Percentiles rank a stretch among this genome's conserved stretches.
Conservation (phyloP, 2,797 vertebrate genomes). For the Labroides dimidiatus region DNA sequence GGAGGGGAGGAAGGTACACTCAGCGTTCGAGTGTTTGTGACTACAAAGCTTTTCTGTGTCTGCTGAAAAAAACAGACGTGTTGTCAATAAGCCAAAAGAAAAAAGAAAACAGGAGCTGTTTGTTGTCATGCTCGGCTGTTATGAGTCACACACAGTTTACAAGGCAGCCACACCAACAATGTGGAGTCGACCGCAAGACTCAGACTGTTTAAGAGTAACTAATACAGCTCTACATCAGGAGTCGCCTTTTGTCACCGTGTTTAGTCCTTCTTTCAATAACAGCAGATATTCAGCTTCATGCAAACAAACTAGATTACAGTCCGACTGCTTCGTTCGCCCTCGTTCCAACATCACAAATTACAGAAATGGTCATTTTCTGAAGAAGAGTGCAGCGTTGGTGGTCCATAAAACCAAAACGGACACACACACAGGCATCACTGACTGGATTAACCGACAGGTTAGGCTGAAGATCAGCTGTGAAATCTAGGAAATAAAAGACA, state of each 20-base stretch:
- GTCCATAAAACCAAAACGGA: too few relatives aligned
- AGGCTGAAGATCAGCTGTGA: background rate
- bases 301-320: background rate
- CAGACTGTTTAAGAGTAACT: background rate
- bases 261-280: too few relatives aligned
- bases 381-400: too few relatives aligned
- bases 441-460: too few relatives aligned
- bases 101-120: constrained; percentile 12
- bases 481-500: background rate
- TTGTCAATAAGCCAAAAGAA: constrained; percentile 44
- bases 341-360: too few relatives aligned
- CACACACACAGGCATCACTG: too few relatives aligned
- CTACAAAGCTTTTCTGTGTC: constrained; percentile 48
- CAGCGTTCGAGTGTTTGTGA: constrained; percentile 41
- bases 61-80: constrained; percentile 19
- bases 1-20: constrained; percentile 26
- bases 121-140: background rate
- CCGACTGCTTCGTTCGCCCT: too few relatives aligned
- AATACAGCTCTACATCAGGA: too few relatives aligned
- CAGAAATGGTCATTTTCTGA: too few relatives aligned
- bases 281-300: background rate
- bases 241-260: too few relatives aligned
- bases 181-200: background rate
- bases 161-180: constrained; percentile 8
- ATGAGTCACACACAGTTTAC: constrained; percentile 26